Percentiles rank a stretch among this genome's conserved stretches.
These are phyloP conservation scores for Ashinkailepas kermadecensis DNA, from an alignment of 2,888 invertebrate species.

Conservation along the genomic window DNA sequence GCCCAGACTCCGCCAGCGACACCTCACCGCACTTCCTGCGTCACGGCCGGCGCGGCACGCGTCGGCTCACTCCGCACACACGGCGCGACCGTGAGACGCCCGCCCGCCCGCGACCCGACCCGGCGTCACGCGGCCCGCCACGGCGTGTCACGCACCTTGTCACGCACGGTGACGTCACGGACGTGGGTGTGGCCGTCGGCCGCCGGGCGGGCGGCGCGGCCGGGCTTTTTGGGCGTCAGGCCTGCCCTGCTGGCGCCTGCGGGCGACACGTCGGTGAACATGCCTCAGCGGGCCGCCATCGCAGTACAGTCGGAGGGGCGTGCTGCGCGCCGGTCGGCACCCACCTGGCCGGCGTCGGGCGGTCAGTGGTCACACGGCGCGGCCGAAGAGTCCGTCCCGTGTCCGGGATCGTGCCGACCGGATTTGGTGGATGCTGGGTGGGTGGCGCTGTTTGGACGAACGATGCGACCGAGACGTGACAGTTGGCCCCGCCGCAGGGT, in stretches of 20 bases:
- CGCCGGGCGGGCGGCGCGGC: constrained; percentile 67
- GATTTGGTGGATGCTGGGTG: too few species aligned
- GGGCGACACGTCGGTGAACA: neutral
- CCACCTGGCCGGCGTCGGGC: too few species aligned
- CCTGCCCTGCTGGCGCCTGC: constrained; percentile 61
- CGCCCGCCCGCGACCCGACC: neutral
- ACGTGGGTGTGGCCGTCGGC: neutral
- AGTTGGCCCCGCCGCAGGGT: too few species aligned
- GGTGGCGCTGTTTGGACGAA: too few species aligned
- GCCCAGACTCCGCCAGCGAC: neutral
- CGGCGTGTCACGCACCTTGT: neutral
- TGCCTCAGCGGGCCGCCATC: too few species aligned
- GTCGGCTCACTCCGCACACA: neutral
- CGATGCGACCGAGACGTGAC: too few species aligned
- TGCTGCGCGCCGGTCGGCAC: too few species aligned
- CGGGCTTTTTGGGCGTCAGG: constrained; percentile 77
- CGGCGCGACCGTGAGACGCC: neutral
- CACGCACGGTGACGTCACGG: neutral
- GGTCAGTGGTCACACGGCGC: too few species aligned
- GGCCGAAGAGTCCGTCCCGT: too few species aligned
- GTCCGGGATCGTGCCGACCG: too few species aligned
- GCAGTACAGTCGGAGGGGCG: too few species aligned
- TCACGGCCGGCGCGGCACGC: neutral
- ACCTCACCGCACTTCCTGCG: neutral
- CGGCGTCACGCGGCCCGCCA: neutral